phyloP scores from a whole-genome alignment of 2,113 vertebrate genomes.

The Strix aluco region DNA sequence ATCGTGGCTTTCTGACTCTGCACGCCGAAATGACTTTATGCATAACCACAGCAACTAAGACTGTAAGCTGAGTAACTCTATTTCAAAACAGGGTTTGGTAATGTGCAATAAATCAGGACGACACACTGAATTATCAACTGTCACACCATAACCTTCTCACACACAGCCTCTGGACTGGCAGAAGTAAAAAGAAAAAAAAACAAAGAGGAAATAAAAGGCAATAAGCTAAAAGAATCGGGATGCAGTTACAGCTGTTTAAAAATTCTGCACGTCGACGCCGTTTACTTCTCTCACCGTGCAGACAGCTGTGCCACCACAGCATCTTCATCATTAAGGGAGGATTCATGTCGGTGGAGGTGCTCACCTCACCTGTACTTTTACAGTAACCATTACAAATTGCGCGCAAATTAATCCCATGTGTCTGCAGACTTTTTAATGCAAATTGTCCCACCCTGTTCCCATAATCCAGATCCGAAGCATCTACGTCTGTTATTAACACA shows the following conservation, averaged over 20 bases:
- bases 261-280: not conserved
- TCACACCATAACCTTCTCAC: not conserved
- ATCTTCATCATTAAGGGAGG: not conserved
- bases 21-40: not conserved
- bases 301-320: not conserved
- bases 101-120: not conserved
- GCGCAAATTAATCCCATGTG: fast-evolving
- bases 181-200: not conserved
- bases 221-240: not conserved
- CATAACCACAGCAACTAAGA: not conserved
- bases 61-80: not conserved
- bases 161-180: not conserved
- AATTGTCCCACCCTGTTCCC: not conserved
- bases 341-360: not conserved
- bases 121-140: not conserved
- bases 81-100: not conserved
- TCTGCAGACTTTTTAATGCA: not conserved
- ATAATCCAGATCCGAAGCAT: not conserved
- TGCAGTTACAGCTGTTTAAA: not conserved
- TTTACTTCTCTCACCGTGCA: not conserved
- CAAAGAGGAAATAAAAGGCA: not conserved
- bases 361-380: not conserved
- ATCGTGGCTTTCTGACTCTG: not conserved
- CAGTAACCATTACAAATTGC: not conserved
- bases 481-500: not conserved